These are phyloP conservation scores for Pampusana beccarii DNA, from an alignment of 2,113 vertebrate species.

Conservation along the genomic window DNA sequence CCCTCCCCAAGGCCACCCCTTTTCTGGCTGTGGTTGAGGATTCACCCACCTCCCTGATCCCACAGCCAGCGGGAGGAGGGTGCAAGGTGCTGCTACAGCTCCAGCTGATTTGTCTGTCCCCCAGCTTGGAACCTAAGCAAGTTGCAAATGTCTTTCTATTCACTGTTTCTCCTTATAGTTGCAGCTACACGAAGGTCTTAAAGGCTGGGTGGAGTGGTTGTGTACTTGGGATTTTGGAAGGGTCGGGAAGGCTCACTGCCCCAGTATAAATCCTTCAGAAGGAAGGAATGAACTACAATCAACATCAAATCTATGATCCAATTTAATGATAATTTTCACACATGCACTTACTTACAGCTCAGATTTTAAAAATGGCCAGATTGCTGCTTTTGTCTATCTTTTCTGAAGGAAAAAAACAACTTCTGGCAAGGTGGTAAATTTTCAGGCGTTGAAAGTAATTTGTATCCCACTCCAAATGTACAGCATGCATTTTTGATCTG, in stretches of 20 bases:
- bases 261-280: neutral
- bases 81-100: neutral
- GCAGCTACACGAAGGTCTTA: neutral
- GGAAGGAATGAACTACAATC: neutral
- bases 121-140: accelerated
- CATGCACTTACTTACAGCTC: neutral
- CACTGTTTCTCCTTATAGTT: neutral
- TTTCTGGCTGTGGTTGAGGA: neutral
- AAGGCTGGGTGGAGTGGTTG: neutral
- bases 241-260: neutral
- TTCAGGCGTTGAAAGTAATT: neutral
- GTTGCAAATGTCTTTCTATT: neutral
- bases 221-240: neutral
- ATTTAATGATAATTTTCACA: neutral
- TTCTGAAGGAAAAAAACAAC: neutral
- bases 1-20: neutral
- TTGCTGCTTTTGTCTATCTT: neutral
- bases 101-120: neutral
- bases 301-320: neutral
- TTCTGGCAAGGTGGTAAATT: neutral
- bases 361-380: neutral
- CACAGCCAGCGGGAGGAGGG: accelerated
- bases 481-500: neutral
- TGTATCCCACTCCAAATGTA: neutral
- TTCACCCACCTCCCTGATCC: neutral